phyloP scores from a whole-genome alignment of 2,113 vertebrate genomes.

The Gnathonemus echidnorhynchus region DNA sequence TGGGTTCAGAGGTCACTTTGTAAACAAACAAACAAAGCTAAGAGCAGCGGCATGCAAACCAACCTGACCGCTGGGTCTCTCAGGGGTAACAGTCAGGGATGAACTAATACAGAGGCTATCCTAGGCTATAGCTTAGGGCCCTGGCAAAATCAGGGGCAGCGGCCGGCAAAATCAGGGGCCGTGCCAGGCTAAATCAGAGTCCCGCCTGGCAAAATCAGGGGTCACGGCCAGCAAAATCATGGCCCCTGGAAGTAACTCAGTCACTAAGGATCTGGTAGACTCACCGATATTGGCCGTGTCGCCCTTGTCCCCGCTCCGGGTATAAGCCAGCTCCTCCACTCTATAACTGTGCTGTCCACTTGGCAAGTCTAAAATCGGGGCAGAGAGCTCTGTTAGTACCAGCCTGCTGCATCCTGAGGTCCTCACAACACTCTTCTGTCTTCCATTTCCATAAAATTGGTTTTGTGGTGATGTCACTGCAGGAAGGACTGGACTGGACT shows the following conservation, averaged over 20 bases:
- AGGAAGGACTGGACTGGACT: not conserved
- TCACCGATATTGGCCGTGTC: constrained; percentile 76
- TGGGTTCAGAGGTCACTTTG: not conserved
- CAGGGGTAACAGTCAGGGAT: not conserved
- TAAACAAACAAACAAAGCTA: not conserved
- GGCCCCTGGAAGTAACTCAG: not conserved
- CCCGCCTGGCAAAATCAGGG: not conserved
- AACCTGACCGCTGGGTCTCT: not conserved
- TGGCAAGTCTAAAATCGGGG: constrained; percentile 60
- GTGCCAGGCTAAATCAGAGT: too few relatives aligned
- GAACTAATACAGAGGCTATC: not conserved
- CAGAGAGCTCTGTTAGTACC: not conserved
- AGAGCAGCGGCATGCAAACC: not conserved
- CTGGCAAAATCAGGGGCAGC: not conserved
- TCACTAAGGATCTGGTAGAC: not conserved
- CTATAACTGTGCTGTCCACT: constrained; percentile 65
- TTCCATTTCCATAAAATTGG: not conserved
- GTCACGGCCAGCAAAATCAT: too few relatives aligned
- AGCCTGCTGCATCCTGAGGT: not conserved
- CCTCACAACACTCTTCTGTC: not conserved
- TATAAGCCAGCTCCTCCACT: constrained; percentile 74
- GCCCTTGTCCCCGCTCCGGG: constrained; percentile 77
- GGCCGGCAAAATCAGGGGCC: too few relatives aligned
- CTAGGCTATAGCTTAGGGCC: not conserved
- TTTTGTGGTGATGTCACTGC: not conserved